Percentiles rank a stretch among this genome's conserved stretches.
These are phyloP conservation scores for Sebastes schlegelii DNA, from an alignment of 2,113 vertebrate species.

Conservation along the genomic window DNA sequence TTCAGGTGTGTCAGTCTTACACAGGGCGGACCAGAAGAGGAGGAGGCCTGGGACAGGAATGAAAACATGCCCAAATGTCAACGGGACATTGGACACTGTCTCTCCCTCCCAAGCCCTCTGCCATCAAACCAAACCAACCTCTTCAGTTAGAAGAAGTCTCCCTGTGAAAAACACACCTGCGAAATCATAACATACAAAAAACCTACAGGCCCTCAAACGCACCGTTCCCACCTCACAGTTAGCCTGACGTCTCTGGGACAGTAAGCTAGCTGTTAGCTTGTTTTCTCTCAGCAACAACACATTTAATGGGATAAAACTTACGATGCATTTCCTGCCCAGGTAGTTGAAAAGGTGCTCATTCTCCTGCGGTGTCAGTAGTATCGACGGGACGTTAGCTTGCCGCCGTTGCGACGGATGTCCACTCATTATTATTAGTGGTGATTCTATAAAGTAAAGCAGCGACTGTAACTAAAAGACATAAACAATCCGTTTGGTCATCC, in stretches of 20 bases:
- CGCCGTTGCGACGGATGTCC: constrained; percentile 86
- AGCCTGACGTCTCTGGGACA: constrained; percentile 16
- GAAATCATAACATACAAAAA: constrained; percentile 20
- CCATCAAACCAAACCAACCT: constrained; percentile 63
- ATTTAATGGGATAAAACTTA: constrained; percentile 83
- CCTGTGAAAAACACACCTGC: not conserved
- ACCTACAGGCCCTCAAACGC: constrained; percentile 38
- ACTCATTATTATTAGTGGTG: constrained; percentile 88
- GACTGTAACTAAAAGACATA: constrained; percentile 71
- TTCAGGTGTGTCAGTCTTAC: constrained; percentile 59
- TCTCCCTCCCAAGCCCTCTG: not conserved
- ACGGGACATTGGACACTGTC: constrained; percentile 25
- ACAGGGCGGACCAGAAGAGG: constrained; percentile 7
- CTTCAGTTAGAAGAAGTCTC: constrained; percentile 5
- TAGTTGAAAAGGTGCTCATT: constrained; percentile 91
- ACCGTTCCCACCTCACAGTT: constrained; percentile 10
- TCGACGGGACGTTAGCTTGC: constrained; percentile 86
- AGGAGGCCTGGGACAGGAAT: constrained; percentile 22
- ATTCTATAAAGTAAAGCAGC: constrained; percentile 51
- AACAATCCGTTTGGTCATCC: constrained; percentile 78
- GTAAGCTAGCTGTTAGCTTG: constrained; percentile 64
- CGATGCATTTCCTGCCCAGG: constrained; percentile 95
- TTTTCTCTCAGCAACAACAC: constrained; percentile 39
- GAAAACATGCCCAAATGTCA: constrained; percentile 50
- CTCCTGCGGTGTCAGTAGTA: constrained; percentile 89